Evolutionary conservation across 2,888 invertebrate species (phyloP).

Genomic region (Lymantria monacha): DNA sequence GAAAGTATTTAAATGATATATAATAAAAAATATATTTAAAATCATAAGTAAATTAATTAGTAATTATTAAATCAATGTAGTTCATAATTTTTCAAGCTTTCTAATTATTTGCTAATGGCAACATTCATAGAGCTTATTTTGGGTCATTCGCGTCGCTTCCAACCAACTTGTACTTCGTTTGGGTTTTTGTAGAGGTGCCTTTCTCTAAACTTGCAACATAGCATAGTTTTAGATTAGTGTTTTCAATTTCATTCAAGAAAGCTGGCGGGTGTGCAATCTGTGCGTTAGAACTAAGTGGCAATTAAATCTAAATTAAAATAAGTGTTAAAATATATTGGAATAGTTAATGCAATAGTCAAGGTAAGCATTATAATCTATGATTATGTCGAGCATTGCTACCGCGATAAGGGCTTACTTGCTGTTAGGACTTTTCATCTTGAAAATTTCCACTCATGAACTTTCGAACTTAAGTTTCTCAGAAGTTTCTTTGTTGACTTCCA

Average conservation of each 20-base stretch:
- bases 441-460: conserved; percentile 81
- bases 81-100: conserved; percentile 53
- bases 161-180: conserved; percentile 77
- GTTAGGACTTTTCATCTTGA: conserved; percentile 80
- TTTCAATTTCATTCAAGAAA: conserved; percentile 76
- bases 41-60: too few relatives aligned
- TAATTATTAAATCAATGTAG: too few relatives aligned
- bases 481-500: conserved; percentile 66
- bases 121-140: conserved; percentile 79
- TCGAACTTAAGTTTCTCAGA: conserved; percentile 72
- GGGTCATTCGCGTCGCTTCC: conserved; percentile 78
- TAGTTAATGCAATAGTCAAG: conserved; percentile 77
- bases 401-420: conserved; percentile 64
- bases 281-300: conserved; percentile 61
- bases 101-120: conserved; percentile 60
- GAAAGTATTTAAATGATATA: not conserved
- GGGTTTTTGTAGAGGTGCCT: conserved; percentile 79
- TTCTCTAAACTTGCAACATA: conserved; percentile 82
- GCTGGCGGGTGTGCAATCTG: conserved; percentile 79
- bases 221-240: conserved; percentile 78
- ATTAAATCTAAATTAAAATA: conserved; percentile 49
- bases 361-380: conserved; percentile 60
- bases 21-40: too few relatives aligned
- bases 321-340: conserved; percentile 53
- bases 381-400: conserved; percentile 48